phyloP scores from a whole-genome alignment of 2,113 vertebrate genomes.

The Corydoras maculifer region DNA sequence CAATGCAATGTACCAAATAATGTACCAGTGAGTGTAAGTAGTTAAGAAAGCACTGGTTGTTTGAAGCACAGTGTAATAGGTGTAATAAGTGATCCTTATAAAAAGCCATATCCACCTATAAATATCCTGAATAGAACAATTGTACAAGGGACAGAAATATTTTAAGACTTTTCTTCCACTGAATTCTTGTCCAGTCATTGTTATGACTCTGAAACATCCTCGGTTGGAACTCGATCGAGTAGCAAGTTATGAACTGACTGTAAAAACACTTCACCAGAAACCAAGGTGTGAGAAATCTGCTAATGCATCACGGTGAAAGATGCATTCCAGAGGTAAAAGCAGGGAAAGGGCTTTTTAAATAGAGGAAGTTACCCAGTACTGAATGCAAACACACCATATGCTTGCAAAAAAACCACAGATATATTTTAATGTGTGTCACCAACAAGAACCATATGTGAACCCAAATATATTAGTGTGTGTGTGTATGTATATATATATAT shows the following conservation, averaged over 20 bases:
- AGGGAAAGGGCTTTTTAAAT: slow-evolving; percentile 6
- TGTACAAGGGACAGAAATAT: too few relatives aligned
- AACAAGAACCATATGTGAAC: too few relatives aligned
- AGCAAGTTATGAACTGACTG: slow-evolving; percentile 8
- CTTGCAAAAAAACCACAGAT: background rate
- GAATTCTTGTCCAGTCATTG: background rate
- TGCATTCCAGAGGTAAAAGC: slow-evolving; percentile 17
- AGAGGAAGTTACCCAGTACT: slow-evolving; percentile 10
- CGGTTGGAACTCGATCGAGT: background rate
- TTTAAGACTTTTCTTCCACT: background rate
- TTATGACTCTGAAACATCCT: background rate
- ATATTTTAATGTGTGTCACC: too few relatives aligned
- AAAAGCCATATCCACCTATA: too few relatives aligned
- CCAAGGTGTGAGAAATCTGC: slow-evolving; percentile 12
- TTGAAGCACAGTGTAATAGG: too few relatives aligned
- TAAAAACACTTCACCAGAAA: slow-evolving; percentile 8
- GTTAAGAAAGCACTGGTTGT: too few relatives aligned
- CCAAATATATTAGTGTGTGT: too few relatives aligned
- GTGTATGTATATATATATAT: too few relatives aligned
- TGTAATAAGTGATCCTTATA: too few relatives aligned
- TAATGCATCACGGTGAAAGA: slow-evolving; percentile 27
- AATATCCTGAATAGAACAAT: too few relatives aligned
- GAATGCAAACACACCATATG: slow-evolving; percentile 13
- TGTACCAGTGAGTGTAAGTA: too few relatives aligned
- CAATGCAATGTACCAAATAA: too few relatives aligned